These are phyloP conservation scores for Strix aluco DNA, from an alignment of 2,113 vertebrate species.

Conservation along the genomic window DNA sequence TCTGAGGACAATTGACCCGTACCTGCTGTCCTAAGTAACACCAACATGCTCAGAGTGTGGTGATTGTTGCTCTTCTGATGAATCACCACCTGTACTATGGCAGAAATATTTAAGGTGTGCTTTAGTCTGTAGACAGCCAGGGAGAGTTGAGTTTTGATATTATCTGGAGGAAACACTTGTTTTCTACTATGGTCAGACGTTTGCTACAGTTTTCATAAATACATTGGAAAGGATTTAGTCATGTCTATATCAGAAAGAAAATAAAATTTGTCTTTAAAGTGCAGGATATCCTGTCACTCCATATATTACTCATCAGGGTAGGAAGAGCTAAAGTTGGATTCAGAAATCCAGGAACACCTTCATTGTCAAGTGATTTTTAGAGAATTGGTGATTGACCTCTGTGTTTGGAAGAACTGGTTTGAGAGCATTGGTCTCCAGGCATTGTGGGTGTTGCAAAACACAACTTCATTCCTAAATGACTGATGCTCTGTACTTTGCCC, in stretches of 20 bases:
- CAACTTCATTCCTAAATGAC: neutral
- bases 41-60: neutral
- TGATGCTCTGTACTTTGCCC: neutral
- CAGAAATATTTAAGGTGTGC: neutral
- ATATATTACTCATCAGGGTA: neutral
- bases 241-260: neutral
- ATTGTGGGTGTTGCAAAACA: neutral
- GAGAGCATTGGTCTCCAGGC: neutral
- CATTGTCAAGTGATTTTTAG: neutral
- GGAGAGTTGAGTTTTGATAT: neutral
- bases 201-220: neutral
- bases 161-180: neutral
- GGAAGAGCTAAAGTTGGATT: neutral
- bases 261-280: neutral
- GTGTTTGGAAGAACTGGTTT: neutral
- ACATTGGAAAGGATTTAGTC: neutral
- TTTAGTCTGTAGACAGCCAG: neutral
- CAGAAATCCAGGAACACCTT: neutral
- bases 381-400: neutral
- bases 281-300: neutral
- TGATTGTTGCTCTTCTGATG: neutral
- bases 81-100: neutral
- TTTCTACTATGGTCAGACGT: neutral
- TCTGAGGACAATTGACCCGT: neutral
- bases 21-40: neutral